A percentile compares a stretch with the other conserved stretches of the same genome.
These are phyloP conservation scores for Nixonia krombeini DNA, from an alignment of 1,140 invertebrate species.

Conservation along the genomic window DNA sequence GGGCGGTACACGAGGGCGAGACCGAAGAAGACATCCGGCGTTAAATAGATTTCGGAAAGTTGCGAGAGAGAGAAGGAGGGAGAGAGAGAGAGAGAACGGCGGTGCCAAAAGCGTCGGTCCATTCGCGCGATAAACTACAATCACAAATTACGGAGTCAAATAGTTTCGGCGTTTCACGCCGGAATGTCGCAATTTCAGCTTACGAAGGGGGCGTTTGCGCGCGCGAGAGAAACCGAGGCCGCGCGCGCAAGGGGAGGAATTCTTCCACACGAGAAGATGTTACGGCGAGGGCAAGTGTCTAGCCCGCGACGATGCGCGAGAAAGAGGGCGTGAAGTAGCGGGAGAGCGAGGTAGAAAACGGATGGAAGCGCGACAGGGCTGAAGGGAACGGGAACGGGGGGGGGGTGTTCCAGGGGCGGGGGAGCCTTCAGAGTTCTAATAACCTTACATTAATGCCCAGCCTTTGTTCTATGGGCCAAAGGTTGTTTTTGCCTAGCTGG, in stretches of 20 bases:
- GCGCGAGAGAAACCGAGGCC: conserved; percentile 27
- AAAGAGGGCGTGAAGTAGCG: conserved; percentile 25
- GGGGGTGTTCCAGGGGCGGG: conserved; percentile 7
- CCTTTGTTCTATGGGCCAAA: conserved; percentile 56
- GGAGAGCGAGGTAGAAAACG: conserved; percentile 20
- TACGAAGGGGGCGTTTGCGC: conserved; percentile 49
- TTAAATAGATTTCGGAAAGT: conserved; percentile 41
- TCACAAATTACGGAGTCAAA: conserved; percentile 73
- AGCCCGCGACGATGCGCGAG: conserved; percentile 32
- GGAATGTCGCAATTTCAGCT: conserved; percentile 73
- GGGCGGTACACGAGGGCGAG: no score
- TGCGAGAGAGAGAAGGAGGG: no score
- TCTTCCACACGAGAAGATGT: conserved; percentile 57
- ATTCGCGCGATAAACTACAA: conserved; percentile 71
- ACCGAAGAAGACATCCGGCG: conserved; percentile 23
- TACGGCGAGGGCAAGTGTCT: conserved; percentile 44
- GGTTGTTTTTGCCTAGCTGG: conserved; percentile 55
- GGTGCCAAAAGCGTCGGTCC: conserved; percentile 57
- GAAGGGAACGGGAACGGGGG: conserved; percentile 27
- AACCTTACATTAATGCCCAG: conserved; percentile 72
- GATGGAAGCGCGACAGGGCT: conserved; percentile 17
- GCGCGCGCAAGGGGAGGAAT: conserved; percentile 34
- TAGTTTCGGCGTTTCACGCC: conserved; percentile 70
- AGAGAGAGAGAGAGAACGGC: no score
- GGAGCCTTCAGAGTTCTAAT: conserved; percentile 29